Evolutionary conservation across 2,797 vertebrate species (phyloP).

Genomic region (Sebastes matsubarae): DNA sequence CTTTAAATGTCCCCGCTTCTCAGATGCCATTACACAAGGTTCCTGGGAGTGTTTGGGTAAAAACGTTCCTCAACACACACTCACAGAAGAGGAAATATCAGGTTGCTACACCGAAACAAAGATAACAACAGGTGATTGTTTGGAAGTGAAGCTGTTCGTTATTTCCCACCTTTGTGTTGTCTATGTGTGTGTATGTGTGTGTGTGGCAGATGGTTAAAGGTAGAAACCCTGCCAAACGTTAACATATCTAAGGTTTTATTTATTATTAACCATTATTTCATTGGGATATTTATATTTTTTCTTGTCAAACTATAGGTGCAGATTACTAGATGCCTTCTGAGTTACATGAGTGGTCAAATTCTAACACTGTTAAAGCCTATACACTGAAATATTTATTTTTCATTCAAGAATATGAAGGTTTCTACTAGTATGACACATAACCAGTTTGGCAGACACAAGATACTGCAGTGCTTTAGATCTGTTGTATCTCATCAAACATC

Average conservation of each 20-base stretch:
- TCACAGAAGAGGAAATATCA: constrained; percentile 57
- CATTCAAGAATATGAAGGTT: neutral
- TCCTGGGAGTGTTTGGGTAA: constrained; percentile 9
- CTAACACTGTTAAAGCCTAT: neutral
- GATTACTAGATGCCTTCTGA: neutral
- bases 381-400: neutral
- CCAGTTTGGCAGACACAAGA: neutral
- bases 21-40: constrained; percentile 22
- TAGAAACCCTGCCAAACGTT: neutral
- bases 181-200: neutral
- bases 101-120: constrained; percentile 59
- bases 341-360: neutral
- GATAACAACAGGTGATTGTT: constrained; percentile 50
- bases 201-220: neutral
- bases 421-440: neutral
- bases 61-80: neutral
- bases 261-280: neutral
- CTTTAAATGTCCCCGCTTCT: neutral
- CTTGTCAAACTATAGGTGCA: neutral
- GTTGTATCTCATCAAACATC: neutral
- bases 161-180: constrained; percentile 51
- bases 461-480: neutral
- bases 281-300: no score
- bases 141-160: constrained; percentile 38
- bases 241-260: neutral